Evolutionary conservation across 2,888 invertebrate genomes (phyloP).

Genomic region (Xestia ashworthii): DNA sequence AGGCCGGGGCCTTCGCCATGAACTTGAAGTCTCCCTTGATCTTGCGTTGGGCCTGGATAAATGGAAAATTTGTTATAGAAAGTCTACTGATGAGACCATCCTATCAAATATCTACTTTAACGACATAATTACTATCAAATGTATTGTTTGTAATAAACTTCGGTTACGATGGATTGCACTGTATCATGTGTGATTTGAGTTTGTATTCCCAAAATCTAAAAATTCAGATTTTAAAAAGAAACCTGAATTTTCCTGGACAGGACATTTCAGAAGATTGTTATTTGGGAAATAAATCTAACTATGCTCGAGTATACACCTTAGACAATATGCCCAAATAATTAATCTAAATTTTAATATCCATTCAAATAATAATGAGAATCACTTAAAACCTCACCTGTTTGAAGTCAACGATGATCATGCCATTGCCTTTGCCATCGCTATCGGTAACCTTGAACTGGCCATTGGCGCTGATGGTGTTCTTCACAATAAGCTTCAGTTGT

Average conservation of each 20-base stretch:
- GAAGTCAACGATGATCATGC: slow-evolving; percentile 90
- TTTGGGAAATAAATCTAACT: background rate
- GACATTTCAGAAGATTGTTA: background rate
- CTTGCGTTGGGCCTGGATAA: slow-evolving; percentile 89
- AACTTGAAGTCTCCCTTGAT: slow-evolving; percentile 92
- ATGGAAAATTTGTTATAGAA: background rate
- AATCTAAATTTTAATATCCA: background rate
- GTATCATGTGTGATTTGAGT: background rate
- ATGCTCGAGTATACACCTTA: background rate
- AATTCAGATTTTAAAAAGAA: background rate
- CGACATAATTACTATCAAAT: background rate
- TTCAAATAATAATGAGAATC: background rate
- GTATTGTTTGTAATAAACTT: background rate
- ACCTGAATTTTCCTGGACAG: background rate
- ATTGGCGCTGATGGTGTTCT: slow-evolving; percentile 91
- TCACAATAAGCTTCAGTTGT: slow-evolving; percentile 91
- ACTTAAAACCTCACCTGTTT: slow-evolving; percentile 81
- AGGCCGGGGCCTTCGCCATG: slow-evolving; percentile 90
- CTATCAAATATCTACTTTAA: background rate
- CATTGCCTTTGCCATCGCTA: slow-evolving; percentile 92
- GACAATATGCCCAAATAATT: background rate
- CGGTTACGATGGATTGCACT: background rate
- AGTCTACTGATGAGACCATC: too few relatives aligned
- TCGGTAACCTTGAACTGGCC: slow-evolving; percentile 92
- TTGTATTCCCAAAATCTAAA: background rate